Conservation (phyloP, 2,888 invertebrate genomes). For the Bhutanitis thaidina region DNA sequence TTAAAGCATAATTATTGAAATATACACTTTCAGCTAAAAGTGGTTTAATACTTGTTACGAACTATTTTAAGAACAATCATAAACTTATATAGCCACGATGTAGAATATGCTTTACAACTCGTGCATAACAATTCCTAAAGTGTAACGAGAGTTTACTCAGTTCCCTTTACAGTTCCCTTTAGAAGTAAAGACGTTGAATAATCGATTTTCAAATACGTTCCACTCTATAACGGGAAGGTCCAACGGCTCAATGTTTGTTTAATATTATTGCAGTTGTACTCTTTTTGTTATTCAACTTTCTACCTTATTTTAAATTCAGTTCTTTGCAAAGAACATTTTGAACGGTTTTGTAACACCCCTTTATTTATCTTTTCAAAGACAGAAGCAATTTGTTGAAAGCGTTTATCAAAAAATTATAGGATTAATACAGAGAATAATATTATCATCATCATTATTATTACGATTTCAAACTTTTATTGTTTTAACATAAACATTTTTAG, state of each 20-base stretch:
- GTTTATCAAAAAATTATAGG: too few species aligned
- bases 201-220: constrained; percentile 31
- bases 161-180: constrained; percentile 34
- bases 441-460: too few species aligned
- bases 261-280: constrained; percentile 5
- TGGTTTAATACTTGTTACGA: too few species aligned
- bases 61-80: constrained; percentile 41
- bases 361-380: too few species aligned
- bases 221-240: constrained; percentile 10
- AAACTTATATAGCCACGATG: constrained; percentile 39
- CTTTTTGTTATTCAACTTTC: not conserved
- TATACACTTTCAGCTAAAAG: too few species aligned
- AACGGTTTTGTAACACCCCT: too few species aligned
- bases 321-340: not conserved
- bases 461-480: too few species aligned
- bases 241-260: constrained; percentile 2
- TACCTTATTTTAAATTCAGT: not conserved
- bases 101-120: constrained; percentile 27
- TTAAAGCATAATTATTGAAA: too few species aligned
- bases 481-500: too few species aligned
- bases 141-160: constrained; percentile 38
- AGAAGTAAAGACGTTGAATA: constrained; percentile 40
- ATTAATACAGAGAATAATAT: too few species aligned
- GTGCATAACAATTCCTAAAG: constrained; percentile 49
- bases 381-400: too few species aligned